Percentiles rank a stretch among this genome's conserved stretches.
These are phyloP conservation scores for Hydroisotoma schaefferi DNA, from an alignment of 2,888 invertebrate species.

Conservation along the genomic window DNA sequence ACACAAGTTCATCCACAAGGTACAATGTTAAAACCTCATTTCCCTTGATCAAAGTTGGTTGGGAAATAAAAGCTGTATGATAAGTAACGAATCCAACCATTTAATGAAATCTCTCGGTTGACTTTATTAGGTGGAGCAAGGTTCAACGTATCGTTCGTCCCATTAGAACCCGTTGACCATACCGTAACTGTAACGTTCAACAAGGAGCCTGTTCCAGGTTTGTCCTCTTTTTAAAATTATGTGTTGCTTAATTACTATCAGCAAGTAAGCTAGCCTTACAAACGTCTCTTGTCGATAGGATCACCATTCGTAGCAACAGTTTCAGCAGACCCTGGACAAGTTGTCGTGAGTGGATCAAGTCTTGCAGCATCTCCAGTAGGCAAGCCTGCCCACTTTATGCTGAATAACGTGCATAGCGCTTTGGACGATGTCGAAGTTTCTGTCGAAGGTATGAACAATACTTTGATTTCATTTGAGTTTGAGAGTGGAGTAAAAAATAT, in stretches of 20 bases:
- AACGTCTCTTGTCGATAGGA: slow-evolving; percentile 57
- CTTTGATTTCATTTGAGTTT: too few species aligned
- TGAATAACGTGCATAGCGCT: slow-evolving; percentile 66
- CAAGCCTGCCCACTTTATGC: slow-evolving; percentile 57
- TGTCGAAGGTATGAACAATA: slow-evolving; percentile 77
- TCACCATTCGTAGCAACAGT: slow-evolving; percentile 88
- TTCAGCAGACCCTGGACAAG: slow-evolving; percentile 58
- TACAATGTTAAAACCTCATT: slow-evolving; percentile 22
- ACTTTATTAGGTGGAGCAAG: slow-evolving; percentile 58
- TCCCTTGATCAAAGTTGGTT: too few species aligned
- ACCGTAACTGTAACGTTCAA: slow-evolving; percentile 97
- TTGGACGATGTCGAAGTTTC: slow-evolving; percentile 92
- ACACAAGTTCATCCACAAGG: slow-evolving; percentile 93
- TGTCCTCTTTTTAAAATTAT: slow-evolving; percentile 1
- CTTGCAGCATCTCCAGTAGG: slow-evolving; percentile 58
- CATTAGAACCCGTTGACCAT: slow-evolving; percentile 89
- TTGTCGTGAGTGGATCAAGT: slow-evolving; percentile 62
- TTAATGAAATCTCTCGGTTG: not conserved
- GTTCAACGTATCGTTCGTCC: slow-evolving; percentile 95
- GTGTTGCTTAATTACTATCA: slow-evolving; percentile 1
- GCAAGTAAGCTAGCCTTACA: not conserved
- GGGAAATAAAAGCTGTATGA: not conserved
- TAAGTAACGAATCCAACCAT: not conserved
- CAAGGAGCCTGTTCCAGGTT: slow-evolving; percentile 66
- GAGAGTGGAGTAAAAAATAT: too few species aligned